Percentiles rank a stretch among this genome's conserved stretches.
Evolutionary conservation across 30 jellyfish, hydroid and myxozoan species (phyloP).

Genomic region (Mastigias papua): DNA sequence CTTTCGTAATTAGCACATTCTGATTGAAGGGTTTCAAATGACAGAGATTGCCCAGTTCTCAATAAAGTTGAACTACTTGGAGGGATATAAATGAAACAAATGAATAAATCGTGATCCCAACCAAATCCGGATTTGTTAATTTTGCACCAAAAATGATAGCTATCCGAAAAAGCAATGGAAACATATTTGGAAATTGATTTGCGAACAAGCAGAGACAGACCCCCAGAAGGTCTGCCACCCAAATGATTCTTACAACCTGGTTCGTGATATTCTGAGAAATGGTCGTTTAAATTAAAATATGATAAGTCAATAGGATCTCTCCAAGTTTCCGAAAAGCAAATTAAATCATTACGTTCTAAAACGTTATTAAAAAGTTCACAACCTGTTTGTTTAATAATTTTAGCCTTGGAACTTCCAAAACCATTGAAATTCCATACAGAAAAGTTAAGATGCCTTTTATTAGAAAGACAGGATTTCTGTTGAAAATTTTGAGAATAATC

Average conservation of each 20-base stretch:
- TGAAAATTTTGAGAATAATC: neutral
- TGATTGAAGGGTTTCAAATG: slow-evolving; percentile 48
- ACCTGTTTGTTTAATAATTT: slow-evolving; percentile 2
- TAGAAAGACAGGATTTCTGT: slow-evolving; percentile 19
- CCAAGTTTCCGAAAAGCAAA: slow-evolving; percentile 60
- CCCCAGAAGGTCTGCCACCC: slow-evolving; percentile 61
- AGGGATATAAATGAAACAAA: slow-evolving; percentile 43
- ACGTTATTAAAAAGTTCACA: slow-evolving; percentile 12
- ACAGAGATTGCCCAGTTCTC: slow-evolving; percentile 39
- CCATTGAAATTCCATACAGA: slow-evolving; percentile 42
- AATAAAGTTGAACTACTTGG: slow-evolving; percentile 26
- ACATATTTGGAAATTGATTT: slow-evolving; percentile 26
- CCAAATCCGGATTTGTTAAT: slow-evolving; percentile 6
- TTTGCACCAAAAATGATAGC: slow-evolving; percentile 51
- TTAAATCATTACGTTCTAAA: slow-evolving; percentile 13
- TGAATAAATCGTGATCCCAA: slow-evolving; percentile 17
- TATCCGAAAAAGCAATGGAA: slow-evolving; percentile 16
- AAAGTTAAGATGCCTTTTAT: neutral
- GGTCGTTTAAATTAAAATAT: slow-evolving; percentile 2
- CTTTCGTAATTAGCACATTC: slow-evolving; percentile 54
- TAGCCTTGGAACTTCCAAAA: slow-evolving; percentile 11
- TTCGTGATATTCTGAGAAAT: slow-evolving; percentile 8
- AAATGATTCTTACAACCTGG: slow-evolving; percentile 15
- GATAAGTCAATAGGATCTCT: slow-evolving; percentile 20
- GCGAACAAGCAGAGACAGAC: slow-evolving; percentile 51